These are phyloP conservation scores for Chironomus riparius DNA, from an alignment of 2,888 invertebrate species.

Conservation along the genomic window DNA sequence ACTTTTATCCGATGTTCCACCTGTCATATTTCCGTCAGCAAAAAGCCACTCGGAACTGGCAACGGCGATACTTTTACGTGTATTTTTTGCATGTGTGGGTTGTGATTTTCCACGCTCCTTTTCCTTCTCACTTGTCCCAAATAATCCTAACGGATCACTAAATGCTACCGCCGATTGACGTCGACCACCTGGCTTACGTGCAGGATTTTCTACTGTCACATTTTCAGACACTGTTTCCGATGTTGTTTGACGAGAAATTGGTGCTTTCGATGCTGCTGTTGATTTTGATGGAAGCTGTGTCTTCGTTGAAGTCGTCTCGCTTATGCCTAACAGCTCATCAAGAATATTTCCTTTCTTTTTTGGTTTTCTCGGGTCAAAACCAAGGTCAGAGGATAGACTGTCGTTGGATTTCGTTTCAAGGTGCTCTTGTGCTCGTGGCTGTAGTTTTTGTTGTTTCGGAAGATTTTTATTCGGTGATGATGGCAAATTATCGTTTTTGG, in stretches of 20 bases:
- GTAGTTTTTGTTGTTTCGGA: neutral
- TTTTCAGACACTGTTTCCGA: conserved; percentile 36
- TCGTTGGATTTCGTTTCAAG: conserved; percentile 15
- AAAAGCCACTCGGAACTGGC: conserved; percentile 23
- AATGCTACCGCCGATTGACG: conserved; percentile 35
- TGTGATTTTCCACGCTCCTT: conserved; percentile 30
- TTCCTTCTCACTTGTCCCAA: conserved; percentile 29
- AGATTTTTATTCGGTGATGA: neutral
- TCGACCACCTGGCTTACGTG: conserved; percentile 38
- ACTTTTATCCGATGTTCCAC: neutral
- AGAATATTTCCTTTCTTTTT: conserved; percentile 38
- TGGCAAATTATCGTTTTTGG: neutral
- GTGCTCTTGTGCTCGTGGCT: neutral
- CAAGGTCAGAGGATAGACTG: conserved; percentile 34
- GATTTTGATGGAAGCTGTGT: neutral
- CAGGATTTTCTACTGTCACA: conserved; percentile 29
- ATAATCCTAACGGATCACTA: conserved; percentile 32
- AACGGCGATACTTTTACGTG: conserved; percentile 14
- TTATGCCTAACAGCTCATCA: conserved; percentile 36
- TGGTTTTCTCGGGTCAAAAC: conserved; percentile 42
- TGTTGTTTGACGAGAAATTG: conserved; percentile 40
- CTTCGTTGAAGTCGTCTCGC: conserved; percentile 30
- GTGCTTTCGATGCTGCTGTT: conserved; percentile 17
- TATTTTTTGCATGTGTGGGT: conserved; percentile 25
- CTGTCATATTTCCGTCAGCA: neutral